Evolutionary conservation across 2,888 invertebrate genomes (phyloP).

Genomic region (Hypolimnas misippus): DNA sequence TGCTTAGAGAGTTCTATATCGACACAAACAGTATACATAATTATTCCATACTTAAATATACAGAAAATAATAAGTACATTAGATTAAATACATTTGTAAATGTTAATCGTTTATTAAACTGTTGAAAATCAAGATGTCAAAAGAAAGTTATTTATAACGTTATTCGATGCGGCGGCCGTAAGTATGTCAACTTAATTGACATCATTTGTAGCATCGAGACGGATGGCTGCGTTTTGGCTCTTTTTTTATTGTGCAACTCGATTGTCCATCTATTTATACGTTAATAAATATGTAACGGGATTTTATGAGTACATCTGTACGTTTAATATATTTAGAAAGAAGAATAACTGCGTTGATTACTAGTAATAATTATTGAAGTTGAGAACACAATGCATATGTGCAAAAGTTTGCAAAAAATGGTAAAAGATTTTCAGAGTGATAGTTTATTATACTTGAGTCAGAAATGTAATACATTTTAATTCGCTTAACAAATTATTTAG

Average conservation of each 20-base stretch:
- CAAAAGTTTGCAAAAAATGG: too few relatives aligned
- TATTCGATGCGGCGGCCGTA: constrained; percentile 18
- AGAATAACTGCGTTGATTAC: not conserved
- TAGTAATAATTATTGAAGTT: too few relatives aligned
- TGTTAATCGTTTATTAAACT: not conserved
- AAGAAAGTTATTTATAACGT: constrained; percentile 25
- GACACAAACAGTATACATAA: too few relatives aligned
- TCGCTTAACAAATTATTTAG: too few relatives aligned
- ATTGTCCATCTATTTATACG: not conserved
- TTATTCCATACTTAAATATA: too few relatives aligned
- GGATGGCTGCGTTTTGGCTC: constrained; percentile 20
- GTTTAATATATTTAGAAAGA: not conserved
- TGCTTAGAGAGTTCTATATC: not conserved
- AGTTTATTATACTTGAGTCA: too few relatives aligned
- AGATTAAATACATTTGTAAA: constrained; percentile 1
- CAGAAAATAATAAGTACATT: too few relatives aligned
- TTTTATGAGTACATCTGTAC: not conserved
- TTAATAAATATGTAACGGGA: constrained; percentile 3
- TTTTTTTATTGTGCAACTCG: constrained; percentile 10
- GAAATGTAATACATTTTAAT: too few relatives aligned
- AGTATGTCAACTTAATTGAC: constrained; percentile 32
- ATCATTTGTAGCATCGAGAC: constrained; percentile 29
- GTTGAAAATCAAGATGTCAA: constrained; percentile 4
- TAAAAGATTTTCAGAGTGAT: too few relatives aligned
- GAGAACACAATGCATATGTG: too few relatives aligned